Evolutionary conservation across 2,888 invertebrate genomes (phyloP), one percentile per base, ranked within the genome.

Genomic region (Ornithoptera priamus): DNA sequence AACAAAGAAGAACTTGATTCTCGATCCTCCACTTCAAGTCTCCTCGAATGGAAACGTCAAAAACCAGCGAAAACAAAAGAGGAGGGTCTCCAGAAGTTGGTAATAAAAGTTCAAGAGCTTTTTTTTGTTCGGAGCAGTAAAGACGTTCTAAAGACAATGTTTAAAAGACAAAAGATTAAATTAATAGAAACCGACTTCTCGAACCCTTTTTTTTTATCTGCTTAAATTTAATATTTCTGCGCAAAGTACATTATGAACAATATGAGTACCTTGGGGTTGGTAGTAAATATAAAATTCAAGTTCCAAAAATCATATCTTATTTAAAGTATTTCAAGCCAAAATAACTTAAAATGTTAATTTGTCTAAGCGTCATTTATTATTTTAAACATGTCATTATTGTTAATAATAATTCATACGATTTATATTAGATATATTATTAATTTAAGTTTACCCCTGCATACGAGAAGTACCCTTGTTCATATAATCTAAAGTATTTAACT

Each of bases 141-240:
- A 59, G 65, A 65, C 46, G n/a, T 58, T 65, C 42, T 65, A 24
- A 59, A 59, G 30, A 57, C 8, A 57, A 57, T 20, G 22, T 20
- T 8, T 57, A 8, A 57, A 57, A 20, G n/a, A 20, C 56, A 57
- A 57, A 57, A 57, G 56, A 12, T 50, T 50, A 50, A 50, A 50
- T 63, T 62, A 50, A 50, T 58, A 20, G n/a, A 62, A 68, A 68
- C 56, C 18, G 69, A 77, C 78, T 80, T 84, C 84, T 63, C 46
- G 30, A 63, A 30, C 7, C 15, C 50, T 2, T 12, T 15, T 17
- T 15, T 15, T 17, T 50, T 50, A 4, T 12, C 15, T 15, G 50
- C 15, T 50, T 50, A 50, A 17, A 50, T 50, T 0, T 50, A 15
- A 50, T 50, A 50, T 50, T 50, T 50, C 5, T 15, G 15, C 50